Base-by-base conservation (phyloP, 1,140 invertebrate species). In the Helicoverpa armigera region DNA sequence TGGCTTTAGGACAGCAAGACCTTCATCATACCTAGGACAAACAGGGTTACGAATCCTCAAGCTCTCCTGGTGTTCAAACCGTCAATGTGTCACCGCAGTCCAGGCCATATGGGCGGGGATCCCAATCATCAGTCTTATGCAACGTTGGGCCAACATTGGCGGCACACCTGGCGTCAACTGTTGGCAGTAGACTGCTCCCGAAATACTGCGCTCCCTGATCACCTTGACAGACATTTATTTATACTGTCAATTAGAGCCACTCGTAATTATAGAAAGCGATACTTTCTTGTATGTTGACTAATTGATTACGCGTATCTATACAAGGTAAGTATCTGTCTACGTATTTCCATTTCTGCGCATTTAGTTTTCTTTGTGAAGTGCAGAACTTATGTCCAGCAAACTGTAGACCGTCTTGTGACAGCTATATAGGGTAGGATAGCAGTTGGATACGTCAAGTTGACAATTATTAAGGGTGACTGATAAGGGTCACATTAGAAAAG, bases 201-300 rank as follows among this genome's bases (percentile, higher is more conserved):
- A 84, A 82, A 86, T 82, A 83, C 70, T 67, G 69, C 85, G 84
- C 84, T 82, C 82, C 80, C 82, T 75, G 80, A 83, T 82, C 82
- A 83, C 84, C 84, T 85, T 86, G 84, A 86, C 82, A 63, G 82
- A 86, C 82, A 83, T 85, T 83, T 85, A 81, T 85, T 74, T 85
- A 80, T 80, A 83, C 23, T 51, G 29, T 61, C 74, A 63, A 51
- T 61, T 16, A 18, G 56, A 31, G 11, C 51, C 35, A 50, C 13
- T 14, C 11, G 35, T 58, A 73, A 77, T 61, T 75, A 61, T 75
- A 75, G 58, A 61, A 29, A 9, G 50, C 11, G 50, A 54, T 43
- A 75, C 58, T 75, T 75, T 61, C 73, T 70, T 70, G 16, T 67
- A 18, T 50, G n/a, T 16, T 50, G 16, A 50, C n/a, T 60, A 3